A percentile compares a stretch with the other conserved stretches of the same genome.
Conservation (phyloP, 2,113 vertebrate species). For the Meles meles region DNA sequence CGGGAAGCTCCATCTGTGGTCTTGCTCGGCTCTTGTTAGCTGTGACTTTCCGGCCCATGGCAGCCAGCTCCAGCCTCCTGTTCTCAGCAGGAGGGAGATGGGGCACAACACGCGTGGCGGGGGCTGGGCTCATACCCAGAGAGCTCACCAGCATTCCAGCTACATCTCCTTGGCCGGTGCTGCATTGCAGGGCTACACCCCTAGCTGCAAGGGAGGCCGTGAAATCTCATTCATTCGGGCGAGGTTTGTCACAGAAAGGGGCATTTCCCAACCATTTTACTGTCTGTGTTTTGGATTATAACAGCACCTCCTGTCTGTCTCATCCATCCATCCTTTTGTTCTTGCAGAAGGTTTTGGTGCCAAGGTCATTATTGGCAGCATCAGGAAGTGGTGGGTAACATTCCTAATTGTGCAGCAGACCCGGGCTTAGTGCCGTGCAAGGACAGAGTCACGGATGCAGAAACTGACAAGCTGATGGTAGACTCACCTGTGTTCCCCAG, state of each 20-base stretch:
- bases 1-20: background rate
- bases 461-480: accelerated
- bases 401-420: too few relatives aligned
- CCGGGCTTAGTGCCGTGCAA: too few relatives aligned
- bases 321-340: background rate
- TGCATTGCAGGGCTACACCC: background rate
- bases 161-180: background rate
- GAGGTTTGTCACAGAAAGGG: too few relatives aligned
- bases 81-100: background rate
- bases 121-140: background rate
- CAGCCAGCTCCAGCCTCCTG: background rate
- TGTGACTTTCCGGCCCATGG: background rate
- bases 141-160: background rate
- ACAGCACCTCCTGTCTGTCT: background rate
- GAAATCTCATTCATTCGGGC: background rate
- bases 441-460: accelerated
- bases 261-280: background rate
- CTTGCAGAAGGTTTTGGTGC: background rate
- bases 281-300: background rate
- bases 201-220: background rate
- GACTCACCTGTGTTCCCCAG: too few relatives aligned
- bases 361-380: background rate
- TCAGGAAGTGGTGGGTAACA: background rate
- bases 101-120: background rate
- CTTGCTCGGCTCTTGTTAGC: background rate